These are phyloP conservation scores for Mormyrus lacerda DNA, from an alignment of 2,113 vertebrate species.

Conservation along the genomic window DNA sequence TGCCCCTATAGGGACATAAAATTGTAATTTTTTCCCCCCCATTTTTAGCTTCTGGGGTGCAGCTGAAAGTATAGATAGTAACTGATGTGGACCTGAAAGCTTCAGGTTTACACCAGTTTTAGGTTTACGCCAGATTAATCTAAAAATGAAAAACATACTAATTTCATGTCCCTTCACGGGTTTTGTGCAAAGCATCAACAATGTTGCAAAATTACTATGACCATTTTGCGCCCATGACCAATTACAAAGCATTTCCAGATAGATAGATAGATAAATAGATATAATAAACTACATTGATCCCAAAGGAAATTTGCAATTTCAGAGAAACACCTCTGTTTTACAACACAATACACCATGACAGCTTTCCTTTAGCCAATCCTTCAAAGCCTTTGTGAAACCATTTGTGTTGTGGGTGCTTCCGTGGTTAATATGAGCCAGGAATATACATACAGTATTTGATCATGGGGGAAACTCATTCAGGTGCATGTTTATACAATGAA, in stretches of 20 bases:
- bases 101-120: not conserved
- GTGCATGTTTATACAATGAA: not conserved
- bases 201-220: not conserved
- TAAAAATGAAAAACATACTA: not conserved
- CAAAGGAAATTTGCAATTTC: too few species aligned
- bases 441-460: too few species aligned
- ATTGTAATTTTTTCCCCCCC: not conserved
- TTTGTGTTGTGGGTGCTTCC: not conserved
- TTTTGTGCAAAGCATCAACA: not conserved
- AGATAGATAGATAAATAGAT: not conserved
- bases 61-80: not conserved
- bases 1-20: slow-evolving; percentile 20
- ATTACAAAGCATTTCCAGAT: not conserved
- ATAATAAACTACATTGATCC: too few species aligned
- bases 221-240: not conserved
- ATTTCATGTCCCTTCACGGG: not conserved
- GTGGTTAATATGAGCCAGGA: too few species aligned
- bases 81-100: not conserved
- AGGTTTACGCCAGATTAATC: not conserved
- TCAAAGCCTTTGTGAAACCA: not conserved
- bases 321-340: not conserved
- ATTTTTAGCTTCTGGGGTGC: not conserved
- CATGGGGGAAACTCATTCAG: not conserved
- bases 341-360: not conserved
- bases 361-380: not conserved